Conservation (phyloP, 2,888 invertebrate species). For the Apamea anceps region DNA sequence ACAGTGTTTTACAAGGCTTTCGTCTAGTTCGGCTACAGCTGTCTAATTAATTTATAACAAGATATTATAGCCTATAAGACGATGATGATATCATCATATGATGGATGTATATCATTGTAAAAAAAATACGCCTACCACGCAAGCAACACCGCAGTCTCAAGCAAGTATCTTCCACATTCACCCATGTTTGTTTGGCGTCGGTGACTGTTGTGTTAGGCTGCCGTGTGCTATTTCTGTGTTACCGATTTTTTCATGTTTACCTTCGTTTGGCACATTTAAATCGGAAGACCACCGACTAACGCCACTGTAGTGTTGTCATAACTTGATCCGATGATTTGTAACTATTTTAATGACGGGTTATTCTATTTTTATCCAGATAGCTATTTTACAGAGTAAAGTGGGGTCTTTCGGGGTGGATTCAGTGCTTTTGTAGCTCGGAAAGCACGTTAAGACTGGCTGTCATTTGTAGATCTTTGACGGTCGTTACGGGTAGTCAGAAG, state of each 20-base stretch:
- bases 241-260: constrained; percentile 72
- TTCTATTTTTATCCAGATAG: not conserved
- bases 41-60: not conserved
- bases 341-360: constrained; percentile 33
- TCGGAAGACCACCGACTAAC: constrained; percentile 75
- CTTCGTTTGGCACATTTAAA: constrained; percentile 74
- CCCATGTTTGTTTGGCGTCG: constrained; percentile 70
- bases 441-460: not conserved
- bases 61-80: not conserved
- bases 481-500: not conserved
- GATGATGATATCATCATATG: no score
- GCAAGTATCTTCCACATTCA: constrained; percentile 55
- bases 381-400: not conserved
- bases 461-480: no score
- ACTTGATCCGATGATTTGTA: constrained; percentile 40
- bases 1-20: not conserved
- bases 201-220: constrained; percentile 84
- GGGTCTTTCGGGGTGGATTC: not conserved
- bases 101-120: no score
- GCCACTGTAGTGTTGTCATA: constrained; percentile 40
- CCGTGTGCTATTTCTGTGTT: constrained; percentile 74
- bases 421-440: not conserved
- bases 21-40: not conserved
- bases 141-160: constrained; percentile 38
- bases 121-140: not conserved